Percentiles rank a stretch among this genome's conserved stretches.
Evolutionary conservation across 1,140 invertebrate species (phyloP).

Genomic region (Drosophila murphyi): DNA sequence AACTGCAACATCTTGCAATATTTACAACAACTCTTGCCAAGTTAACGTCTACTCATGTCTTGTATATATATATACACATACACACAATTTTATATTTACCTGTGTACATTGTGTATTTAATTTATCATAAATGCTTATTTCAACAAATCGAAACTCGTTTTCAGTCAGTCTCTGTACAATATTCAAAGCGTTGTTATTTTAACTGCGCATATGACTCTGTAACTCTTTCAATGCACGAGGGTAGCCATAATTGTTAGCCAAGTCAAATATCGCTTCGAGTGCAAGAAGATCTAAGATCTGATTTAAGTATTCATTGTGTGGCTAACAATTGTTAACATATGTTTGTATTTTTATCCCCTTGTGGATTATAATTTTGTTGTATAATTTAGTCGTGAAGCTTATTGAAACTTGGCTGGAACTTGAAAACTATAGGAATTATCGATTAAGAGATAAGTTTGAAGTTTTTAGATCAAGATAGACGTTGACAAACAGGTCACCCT

Average conservation of each 20-base stretch:
- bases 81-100: neutral
- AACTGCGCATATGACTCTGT: slow-evolving; percentile 57
- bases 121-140: slow-evolving; percentile 58
- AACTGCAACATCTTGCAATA: slow-evolving; percentile 67
- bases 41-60: slow-evolving; percentile 42
- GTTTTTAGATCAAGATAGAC: no score
- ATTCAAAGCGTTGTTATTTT: slow-evolving; percentile 54
- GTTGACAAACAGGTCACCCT: no score
- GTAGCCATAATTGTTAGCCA: slow-evolving; percentile 2
- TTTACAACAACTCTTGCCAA: slow-evolving; percentile 52
- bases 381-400: no score
- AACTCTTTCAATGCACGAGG: slow-evolving; percentile 49
- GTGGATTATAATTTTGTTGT: no score
- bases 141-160: slow-evolving; percentile 62
- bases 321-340: no score
- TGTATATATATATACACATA: slow-evolving; percentile 8
- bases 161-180: slow-evolving; percentile 32
- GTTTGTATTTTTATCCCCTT: no score
- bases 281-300: no score
- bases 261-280: neutral
- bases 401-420: no score
- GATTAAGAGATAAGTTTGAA: no score
- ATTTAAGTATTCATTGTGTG: neutral
- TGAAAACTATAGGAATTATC: no score
- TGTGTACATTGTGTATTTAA: slow-evolving; percentile 31